These are phyloP conservation scores for Dendrocincla tyrannina DNA, from an alignment of 2,797 vertebrate genomes.

Conservation along the genomic window DNA sequence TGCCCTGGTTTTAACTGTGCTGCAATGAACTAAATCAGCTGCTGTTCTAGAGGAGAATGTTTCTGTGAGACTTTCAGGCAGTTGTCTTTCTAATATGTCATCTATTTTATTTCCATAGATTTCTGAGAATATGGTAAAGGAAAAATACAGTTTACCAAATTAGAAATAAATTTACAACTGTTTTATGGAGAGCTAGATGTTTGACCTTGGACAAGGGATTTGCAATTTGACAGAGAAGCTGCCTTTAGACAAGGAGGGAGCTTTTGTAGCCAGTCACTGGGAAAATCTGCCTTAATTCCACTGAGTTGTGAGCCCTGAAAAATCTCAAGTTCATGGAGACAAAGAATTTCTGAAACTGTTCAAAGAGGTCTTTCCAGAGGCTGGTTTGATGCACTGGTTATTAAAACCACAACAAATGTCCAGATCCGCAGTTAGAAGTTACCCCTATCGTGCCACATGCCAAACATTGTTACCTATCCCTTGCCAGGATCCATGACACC, in stretches of 20 bases:
- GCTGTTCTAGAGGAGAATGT: neutral
- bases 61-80: neutral
- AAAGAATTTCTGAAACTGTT: neutral
- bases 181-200: neutral
- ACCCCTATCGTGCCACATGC: neutral
- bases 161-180: neutral
- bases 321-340: neutral
- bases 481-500: neutral
- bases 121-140: neutral
- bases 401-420: neutral
- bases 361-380: neutral
- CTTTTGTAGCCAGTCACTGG: neutral
- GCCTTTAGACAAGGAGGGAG: neutral
- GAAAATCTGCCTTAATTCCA: neutral
- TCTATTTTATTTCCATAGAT: neutral
- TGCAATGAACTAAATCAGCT: neutral
- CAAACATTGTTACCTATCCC: neutral
- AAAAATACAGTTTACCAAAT: neutral
- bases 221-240: neutral
- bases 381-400: neutral
- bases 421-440: neutral
- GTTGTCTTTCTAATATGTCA: neutral
- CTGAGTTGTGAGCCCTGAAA: neutral
- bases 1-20: neutral
- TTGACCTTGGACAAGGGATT: neutral